Base-by-base conservation (phyloP, 2,888 invertebrate species). In the Andrena flavipes region DNA sequence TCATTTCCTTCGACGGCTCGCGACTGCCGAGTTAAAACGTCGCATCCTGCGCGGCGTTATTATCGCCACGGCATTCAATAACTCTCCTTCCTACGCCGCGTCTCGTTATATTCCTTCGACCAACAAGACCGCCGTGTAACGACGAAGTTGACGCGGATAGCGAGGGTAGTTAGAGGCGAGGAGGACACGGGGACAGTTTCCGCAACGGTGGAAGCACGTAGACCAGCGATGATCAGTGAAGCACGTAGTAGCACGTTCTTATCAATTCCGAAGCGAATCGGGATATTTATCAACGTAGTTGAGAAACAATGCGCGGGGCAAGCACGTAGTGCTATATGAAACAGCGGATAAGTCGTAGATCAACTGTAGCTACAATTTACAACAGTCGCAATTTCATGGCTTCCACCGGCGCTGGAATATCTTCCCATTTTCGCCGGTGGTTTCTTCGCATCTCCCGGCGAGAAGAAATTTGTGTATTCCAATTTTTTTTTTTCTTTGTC, bases 1-100 rank as follows among this genome's bases (percentile, higher is more conserved):
- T 74, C 60, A 64, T 65, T 79, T 69, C 60, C 62, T 69, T 20
- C 49, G 26, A 60, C 60, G 51, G 42, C 5, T 51, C 13, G 42
- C 20, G 20, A 51, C 26, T 23, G 29, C 0, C 29, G 16, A n/a
- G 62, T 72, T 30, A 42, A 71, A 49, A 16, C 49, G 51, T 42
- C 8, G 56, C 33, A n/a, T 35, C 13, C 56, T 48, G 23, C 16
- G 23, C 42, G 23, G 26, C 49, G 51, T 42, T 16, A 42, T 42
- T 42, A 42, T 42, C 42, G 42, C 42, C 42, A 5, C 42, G 16
- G 16, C 42, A 42, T 42, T 42, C 42, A 16, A 42, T 42, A 13
- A 16, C 42, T 42, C 42, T 42, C 42, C 16, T 42, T 16, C 13
- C 42, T 16, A 13, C 42, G 35, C 35, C 35, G 35, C 10, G 16